Evolutionary conservation across 2,888 invertebrate genomes (phyloP).

Genomic region (Conomelus anceps): DNA sequence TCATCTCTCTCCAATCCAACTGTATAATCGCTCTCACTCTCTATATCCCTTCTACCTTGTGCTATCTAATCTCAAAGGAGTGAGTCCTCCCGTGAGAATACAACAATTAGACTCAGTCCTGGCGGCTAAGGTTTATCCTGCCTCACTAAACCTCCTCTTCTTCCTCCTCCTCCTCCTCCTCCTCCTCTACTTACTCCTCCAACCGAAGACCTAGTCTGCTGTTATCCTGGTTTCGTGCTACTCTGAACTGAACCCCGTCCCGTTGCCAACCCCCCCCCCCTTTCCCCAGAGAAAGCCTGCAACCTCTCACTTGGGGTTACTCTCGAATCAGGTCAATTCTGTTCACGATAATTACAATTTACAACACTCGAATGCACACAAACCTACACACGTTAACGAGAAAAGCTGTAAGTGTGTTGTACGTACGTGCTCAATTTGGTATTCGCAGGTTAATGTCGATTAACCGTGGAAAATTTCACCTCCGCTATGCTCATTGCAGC

Average conservation of each 20-base stretch:
- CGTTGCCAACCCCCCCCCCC: neutral
- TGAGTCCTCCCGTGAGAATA: neutral
- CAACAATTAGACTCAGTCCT: neutral
- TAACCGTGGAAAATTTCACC: neutral
- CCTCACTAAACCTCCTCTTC: neutral
- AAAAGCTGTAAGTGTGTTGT: neutral
- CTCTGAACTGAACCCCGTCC: neutral
- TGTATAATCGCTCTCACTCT: neutral
- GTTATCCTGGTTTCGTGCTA: neutral
- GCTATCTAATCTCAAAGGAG: neutral
- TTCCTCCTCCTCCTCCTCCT: too few species aligned
- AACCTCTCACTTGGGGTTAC: neutral
- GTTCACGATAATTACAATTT: neutral
- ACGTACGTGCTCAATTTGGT: neutral
- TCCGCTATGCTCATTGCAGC: neutral
- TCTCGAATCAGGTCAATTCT: neutral
- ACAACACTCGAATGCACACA: neutral
- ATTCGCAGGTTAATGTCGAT: neutral
- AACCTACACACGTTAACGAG: neutral
- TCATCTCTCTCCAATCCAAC: constrained; percentile 17
- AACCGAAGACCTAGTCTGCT: neutral
- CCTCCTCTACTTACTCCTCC: neutral
- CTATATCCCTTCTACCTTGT: neutral
- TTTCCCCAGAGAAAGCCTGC: neutral
- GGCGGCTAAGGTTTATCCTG: neutral